Evolutionary conservation across 1,140 invertebrate species (phyloP).

Genomic region (Scaptomyza hsui): DNA sequence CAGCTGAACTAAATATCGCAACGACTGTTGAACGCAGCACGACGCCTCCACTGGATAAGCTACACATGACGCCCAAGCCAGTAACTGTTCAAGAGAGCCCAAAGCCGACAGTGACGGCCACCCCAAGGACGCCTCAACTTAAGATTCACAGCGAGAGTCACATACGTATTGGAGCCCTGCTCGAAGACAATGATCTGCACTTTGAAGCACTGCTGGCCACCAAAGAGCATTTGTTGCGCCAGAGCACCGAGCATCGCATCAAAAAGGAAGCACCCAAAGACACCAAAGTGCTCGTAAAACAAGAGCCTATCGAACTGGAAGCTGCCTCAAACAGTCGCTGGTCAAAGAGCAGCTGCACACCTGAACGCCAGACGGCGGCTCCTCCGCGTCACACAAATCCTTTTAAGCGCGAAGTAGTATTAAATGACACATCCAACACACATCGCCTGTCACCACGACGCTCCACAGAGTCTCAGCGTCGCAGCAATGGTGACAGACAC

Average conservation of each 20-base stretch:
- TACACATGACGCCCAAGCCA: constrained; percentile 5
- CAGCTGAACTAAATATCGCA: background rate
- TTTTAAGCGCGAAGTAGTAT: constrained; percentile 67
- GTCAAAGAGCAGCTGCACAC: constrained; percentile 1
- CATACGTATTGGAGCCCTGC: constrained; percentile 69
- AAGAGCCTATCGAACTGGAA: constrained; percentile 10
- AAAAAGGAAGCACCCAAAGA: constrained; percentile 48
- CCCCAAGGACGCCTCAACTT: constrained; percentile 31
- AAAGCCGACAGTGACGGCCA: background rate
- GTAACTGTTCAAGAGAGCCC: background rate
- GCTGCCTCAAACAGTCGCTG: constrained; percentile 20
- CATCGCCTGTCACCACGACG: constrained; percentile 5
- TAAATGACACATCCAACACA: constrained; percentile 37
- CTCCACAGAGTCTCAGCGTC: background rate
- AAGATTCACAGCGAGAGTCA: constrained; percentile 71
- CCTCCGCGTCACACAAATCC: constrained; percentile 40
- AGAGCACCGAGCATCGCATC: constrained; percentile 55
- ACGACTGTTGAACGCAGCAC: constrained; percentile 47
- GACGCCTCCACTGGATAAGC: constrained; percentile 54
- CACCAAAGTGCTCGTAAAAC: constrained; percentile 14
- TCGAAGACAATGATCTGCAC: constrained; percentile 70
- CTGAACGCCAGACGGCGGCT: background rate
- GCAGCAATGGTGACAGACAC: constrained; percentile 27
- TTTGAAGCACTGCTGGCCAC: constrained; percentile 58
- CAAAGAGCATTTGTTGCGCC: constrained; percentile 52